A percentile compares a stretch with the other conserved stretches of the same genome.
These are phyloP conservation scores for Drosophila kohkoa DNA, from an alignment of 1,140 invertebrate genomes.

Conservation along the genomic window DNA sequence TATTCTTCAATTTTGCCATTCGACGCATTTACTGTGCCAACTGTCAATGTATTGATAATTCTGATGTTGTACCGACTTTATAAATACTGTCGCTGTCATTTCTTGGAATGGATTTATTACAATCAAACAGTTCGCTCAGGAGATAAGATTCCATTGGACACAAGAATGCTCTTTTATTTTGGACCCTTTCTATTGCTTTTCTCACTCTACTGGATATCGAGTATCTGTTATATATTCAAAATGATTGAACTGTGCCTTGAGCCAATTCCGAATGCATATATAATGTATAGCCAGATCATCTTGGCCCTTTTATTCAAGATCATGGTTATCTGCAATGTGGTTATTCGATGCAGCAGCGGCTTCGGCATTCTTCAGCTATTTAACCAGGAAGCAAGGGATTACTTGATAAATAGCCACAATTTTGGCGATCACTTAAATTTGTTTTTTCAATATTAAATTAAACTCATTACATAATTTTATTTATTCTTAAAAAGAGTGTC, in stretches of 20 bases:
- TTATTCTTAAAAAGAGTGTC: too few relatives aligned
- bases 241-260: neutral
- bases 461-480: neutral
- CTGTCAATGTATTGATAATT: neutral
- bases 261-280: neutral
- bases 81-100: slow-evolving; percentile 18
- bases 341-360: neutral
- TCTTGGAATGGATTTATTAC: neutral
- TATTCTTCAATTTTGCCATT: slow-evolving; percentile 10
- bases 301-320: slow-evolving; percentile 35
- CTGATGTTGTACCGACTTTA: slow-evolving; percentile 8
- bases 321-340: slow-evolving; percentile 15
- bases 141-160: neutral
- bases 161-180: neutral
- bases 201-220: slow-evolving; percentile 10
- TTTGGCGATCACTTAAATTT: slow-evolving; percentile 43
- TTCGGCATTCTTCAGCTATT: neutral
- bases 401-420: slow-evolving; percentile 20
- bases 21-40: neutral
- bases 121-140: neutral
- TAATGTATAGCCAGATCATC: neutral
- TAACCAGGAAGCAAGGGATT: neutral
- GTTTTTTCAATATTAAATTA: slow-evolving; percentile 26
- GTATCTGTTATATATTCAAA: neutral
- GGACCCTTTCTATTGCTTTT: slow-evolving; percentile 24